phyloP scores from a whole-genome alignment of 2,888 invertebrate species.

The Cyclophora punctaria region DNA sequence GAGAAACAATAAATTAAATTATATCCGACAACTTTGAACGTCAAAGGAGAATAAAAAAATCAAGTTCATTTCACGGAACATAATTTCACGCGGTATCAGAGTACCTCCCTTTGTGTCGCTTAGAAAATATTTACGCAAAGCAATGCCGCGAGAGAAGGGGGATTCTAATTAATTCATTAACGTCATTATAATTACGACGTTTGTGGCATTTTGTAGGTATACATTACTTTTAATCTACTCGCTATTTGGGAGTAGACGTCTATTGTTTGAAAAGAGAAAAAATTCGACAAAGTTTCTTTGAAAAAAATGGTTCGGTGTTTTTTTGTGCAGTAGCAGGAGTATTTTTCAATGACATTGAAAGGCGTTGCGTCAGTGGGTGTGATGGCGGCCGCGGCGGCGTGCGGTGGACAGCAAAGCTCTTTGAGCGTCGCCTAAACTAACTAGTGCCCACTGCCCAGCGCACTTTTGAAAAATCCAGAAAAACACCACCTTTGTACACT shows the following conservation, averaged over 20 bases:
- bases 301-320: conserved; percentile 2
- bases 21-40: conserved; percentile 60
- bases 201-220: conserved; percentile 47
- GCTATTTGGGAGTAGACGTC: neutral
- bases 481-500: conserved; percentile 34
- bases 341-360: no score
- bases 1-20: conserved; percentile 71
- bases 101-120: conserved; percentile 48
- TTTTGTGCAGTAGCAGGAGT: conserved; percentile 8
- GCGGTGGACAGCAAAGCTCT: conserved; percentile 58
- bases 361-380: conserved; percentile 3
- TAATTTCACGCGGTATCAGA: conserved; percentile 59
- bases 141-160: conserved; percentile 44
- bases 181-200: conserved; percentile 54
- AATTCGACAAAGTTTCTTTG: conserved; percentile 3
- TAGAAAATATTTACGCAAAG: conserved; percentile 58
- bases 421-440: conserved; percentile 36
- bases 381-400: conserved; percentile 21
- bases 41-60: conserved; percentile 60
- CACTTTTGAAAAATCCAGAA: conserved; percentile 3
- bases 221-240: conserved; percentile 24
- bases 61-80: conserved; percentile 59
- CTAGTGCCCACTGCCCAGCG: conserved; percentile 21
- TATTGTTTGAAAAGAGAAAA: no score
- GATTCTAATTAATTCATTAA: conserved; percentile 63